Percentiles rank a stretch among this genome's conserved stretches.
Conservation (phyloP, 2,797 vertebrate genomes). For the Sebastes vulpes region DNA sequence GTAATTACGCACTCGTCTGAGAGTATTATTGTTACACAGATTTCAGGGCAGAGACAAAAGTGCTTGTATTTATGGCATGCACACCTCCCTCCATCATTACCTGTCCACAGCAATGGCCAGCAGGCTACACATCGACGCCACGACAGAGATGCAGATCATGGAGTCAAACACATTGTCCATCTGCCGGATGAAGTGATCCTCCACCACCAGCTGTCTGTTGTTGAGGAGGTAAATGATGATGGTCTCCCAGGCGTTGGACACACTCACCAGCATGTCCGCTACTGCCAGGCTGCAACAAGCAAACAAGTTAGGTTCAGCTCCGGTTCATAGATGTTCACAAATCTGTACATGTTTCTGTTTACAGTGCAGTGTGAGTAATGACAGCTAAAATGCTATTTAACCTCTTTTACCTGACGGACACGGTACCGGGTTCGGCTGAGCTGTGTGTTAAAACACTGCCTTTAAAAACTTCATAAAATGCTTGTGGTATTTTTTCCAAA, state of each 20-base stretch:
- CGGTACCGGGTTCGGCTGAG: too few relatives aligned
- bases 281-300: conserved; percentile 91
- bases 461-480: too few relatives aligned
- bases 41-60: neutral
- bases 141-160: conserved; percentile 97
- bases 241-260: conserved; percentile 96
- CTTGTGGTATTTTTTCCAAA: too few relatives aligned
- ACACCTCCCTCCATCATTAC: conserved; percentile 39
- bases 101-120: conserved; percentile 97
- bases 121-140: conserved; percentile 96
- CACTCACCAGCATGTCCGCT: conserved; percentile 97
- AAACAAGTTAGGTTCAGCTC: neutral
- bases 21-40: neutral
- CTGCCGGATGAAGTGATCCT: conserved; percentile 91
- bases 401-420: too few relatives aligned
- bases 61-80: neutral
- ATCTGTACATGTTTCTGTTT: neutral
- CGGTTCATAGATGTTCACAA: neutral
- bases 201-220: conserved; percentile 88
- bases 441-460: too few relatives aligned
- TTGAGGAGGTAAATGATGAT: conserved; percentile 95
- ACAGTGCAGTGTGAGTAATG: neutral
- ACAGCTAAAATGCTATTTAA: neutral
- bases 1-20: neutral
- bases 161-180: conserved; percentile 98